Percentiles rank a stretch among this genome's conserved stretches.
phyloP scores from a whole-genome alignment of 1,140 invertebrate species.

The Caenorhabditis latens region DNA sequence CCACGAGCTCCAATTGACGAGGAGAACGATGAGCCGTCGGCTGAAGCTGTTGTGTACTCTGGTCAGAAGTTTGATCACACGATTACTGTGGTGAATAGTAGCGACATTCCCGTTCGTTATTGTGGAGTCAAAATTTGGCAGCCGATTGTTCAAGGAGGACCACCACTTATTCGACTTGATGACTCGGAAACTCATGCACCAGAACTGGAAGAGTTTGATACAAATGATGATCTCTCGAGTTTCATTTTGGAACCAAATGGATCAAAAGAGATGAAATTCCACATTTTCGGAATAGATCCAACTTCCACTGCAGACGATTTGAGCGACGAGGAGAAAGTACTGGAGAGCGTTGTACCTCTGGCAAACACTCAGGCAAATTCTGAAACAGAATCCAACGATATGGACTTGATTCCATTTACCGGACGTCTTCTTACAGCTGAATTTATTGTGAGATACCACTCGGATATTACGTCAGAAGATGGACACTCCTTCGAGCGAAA shows the following conservation, averaged over 20 bases:
- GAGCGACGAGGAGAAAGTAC: constrained; percentile 51
- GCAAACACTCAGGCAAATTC: constrained; percentile 5
- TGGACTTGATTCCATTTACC: constrained; percentile 76
- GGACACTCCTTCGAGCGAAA: constrained; percentile 61
- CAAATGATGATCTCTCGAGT: constrained; percentile 10
- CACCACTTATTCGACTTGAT: constrained; percentile 30
- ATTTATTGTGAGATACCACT: constrained; percentile 71
- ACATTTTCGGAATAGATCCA: constrained; percentile 77
- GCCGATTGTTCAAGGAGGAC: constrained; percentile 68
- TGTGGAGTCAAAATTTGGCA: constrained; percentile 72
- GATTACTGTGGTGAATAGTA: constrained; percentile 69
- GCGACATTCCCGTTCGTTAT: constrained; percentile 68
- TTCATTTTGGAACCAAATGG: constrained; percentile 65
- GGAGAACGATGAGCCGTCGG: constrained; percentile 66
- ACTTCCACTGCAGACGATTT: constrained; percentile 67
- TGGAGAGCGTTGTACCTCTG: constrained; percentile 47
- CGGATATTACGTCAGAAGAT: constrained; percentile 68
- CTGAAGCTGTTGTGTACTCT: constrained; percentile 74
- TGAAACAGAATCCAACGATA: constrained; percentile 60
- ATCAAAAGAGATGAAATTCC: constrained; percentile 68
- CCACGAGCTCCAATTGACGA: constrained; percentile 67
- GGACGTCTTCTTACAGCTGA: constrained; percentile 73
- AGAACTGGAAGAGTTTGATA: constrained; percentile 5
- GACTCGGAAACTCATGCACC: constrained; percentile 23
- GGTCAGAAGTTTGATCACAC: constrained; percentile 76